phyloP scores from a whole-genome alignment of 2,113 vertebrate species.

The Sander vitreus region DNA sequence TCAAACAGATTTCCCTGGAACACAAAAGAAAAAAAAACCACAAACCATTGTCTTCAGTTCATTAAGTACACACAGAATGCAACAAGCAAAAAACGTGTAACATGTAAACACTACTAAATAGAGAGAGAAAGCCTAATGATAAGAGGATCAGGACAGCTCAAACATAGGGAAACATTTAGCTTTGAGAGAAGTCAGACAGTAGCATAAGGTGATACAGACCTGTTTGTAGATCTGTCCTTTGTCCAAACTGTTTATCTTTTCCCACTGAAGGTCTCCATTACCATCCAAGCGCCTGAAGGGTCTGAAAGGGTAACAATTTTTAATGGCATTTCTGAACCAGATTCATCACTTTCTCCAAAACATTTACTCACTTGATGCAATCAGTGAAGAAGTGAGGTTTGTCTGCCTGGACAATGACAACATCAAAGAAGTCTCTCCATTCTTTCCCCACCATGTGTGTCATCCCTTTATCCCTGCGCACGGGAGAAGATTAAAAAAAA shows the following conservation, averaged over 20 bases:
- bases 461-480: conserved; percentile 88
- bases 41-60: background rate
- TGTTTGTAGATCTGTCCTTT: conserved; percentile 91
- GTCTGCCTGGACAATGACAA: conserved; percentile 89
- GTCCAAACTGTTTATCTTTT: conserved; percentile 86
- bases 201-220: conserved; percentile 56
- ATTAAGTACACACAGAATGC: background rate
- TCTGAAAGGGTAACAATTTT: conserved; percentile 60
- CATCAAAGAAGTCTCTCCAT: conserved; percentile 90
- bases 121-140: background rate
- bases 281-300: conserved; percentile 87
- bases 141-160: background rate
- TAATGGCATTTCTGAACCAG: background rate
- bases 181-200: background rate
- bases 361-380: conserved; percentile 86
- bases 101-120: background rate
- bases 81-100: background rate
- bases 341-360: background rate
- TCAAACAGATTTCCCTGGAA: conserved; percentile 95
- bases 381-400: conserved; percentile 92
- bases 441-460: conserved; percentile 88
- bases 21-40: conserved; percentile 23
- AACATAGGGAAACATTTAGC: background rate
- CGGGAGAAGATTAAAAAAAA: background rate
- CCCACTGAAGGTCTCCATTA: conserved; percentile 88